Conservation (phyloP, 2,888 invertebrate genomes). For the Endotricha flammealis region DNA sequence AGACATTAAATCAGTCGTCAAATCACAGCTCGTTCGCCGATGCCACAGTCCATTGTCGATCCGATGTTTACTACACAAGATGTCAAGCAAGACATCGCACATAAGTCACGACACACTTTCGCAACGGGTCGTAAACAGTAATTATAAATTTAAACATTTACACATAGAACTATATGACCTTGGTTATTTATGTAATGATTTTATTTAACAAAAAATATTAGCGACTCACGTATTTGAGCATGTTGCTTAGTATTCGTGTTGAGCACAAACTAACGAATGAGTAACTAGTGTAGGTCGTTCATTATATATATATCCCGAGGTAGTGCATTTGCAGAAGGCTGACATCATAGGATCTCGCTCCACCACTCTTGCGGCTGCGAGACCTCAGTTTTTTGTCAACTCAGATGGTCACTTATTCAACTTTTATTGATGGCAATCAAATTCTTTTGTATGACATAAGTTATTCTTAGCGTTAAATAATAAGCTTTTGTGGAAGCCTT, state of each 20-base stretch:
- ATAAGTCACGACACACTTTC: conserved; percentile 41
- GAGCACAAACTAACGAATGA: conserved; percentile 75
- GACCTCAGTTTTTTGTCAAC: conserved; percentile 48
- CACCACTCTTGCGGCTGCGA: conserved; percentile 34
- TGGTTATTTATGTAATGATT: conserved; percentile 25
- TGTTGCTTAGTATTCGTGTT: conserved; percentile 66
- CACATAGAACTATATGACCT: conserved; percentile 20
- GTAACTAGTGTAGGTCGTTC: conserved; percentile 61
- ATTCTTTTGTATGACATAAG: conserved; percentile 13
- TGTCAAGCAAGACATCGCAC: conserved; percentile 27
- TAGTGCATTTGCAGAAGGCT: conserved; percentile 61
- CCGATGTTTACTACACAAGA: conserved; percentile 23
- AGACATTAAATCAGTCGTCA: too few relatives aligned
- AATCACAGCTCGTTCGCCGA: too few relatives aligned
- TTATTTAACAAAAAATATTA: conserved; percentile 24
- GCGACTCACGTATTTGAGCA: conserved; percentile 74
- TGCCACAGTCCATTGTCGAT: conserved; percentile 31
- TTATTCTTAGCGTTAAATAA: too few relatives aligned
- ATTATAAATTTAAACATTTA: conserved; percentile 28
- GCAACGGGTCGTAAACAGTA: conserved; percentile 27
- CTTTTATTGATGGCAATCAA: conserved; percentile 14
- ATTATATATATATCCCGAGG: conserved; percentile 68
- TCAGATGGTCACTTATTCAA: conserved; percentile 29
- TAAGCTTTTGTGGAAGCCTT: too few relatives aligned
- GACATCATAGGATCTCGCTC: conserved; percentile 63